Percentiles rank a stretch among this genome's conserved stretches.
These are phyloP conservation scores for Calameuta pallipes DNA, from an alignment of 2,888 invertebrate genomes.

Conservation along the genomic window DNA sequence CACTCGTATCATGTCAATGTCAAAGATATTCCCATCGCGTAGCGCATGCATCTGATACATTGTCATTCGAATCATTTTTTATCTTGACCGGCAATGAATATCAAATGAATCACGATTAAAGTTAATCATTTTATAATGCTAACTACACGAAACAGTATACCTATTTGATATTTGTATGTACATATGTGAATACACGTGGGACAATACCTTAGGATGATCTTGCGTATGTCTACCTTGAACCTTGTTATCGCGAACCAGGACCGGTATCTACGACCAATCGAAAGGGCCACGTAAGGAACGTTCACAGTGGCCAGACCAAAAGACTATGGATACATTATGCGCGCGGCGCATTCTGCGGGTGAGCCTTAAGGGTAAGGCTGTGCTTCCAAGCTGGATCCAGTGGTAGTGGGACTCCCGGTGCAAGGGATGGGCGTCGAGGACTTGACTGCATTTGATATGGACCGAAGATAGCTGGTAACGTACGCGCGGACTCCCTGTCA, in stretches of 20 bases:
- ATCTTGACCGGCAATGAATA: not conserved
- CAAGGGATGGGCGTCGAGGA: slow-evolving; percentile 39
- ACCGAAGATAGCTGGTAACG: slow-evolving; percentile 63
- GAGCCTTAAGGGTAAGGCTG: slow-evolving; percentile 16
- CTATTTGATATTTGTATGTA: too few relatives aligned
- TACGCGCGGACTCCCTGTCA: slow-evolving; percentile 61
- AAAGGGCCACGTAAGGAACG: too few relatives aligned
- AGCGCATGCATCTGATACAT: too few relatives aligned
- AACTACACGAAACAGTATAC: not conserved
- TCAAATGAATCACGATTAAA: not conserved
- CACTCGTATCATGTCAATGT: not conserved
- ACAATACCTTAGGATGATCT: not conserved
- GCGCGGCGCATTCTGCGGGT: slow-evolving; percentile 11
- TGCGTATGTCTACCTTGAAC: not conserved
- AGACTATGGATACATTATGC: slow-evolving; percentile 32
- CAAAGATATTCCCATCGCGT: too few relatives aligned
- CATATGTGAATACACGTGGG: not conserved
- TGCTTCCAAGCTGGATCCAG: slow-evolving; percentile 9
- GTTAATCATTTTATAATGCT: not conserved
- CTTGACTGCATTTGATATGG: slow-evolving; percentile 63
- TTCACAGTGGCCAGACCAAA: not conserved
- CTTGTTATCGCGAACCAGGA: not conserved
- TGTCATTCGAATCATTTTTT: not conserved
- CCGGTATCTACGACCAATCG: not conserved
- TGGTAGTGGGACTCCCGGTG: slow-evolving; percentile 12